phyloP scores from a whole-genome alignment of 2,797 vertebrate species.

The Pangasius mekongensis region DNA sequence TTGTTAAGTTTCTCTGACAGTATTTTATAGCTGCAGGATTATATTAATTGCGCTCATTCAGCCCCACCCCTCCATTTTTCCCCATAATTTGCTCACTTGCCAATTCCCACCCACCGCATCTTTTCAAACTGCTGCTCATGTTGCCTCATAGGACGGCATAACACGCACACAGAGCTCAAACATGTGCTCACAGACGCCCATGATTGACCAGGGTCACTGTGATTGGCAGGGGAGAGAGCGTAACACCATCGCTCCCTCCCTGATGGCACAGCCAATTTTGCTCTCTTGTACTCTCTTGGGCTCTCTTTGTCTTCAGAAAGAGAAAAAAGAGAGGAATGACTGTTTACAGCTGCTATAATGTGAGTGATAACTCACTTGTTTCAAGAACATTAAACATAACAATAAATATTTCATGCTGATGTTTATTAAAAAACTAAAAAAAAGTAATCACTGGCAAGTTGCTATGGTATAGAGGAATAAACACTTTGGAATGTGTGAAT shows the following conservation, averaged over 20 bases:
- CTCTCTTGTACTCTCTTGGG: not conserved
- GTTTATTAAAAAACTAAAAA: not conserved
- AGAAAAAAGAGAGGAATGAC: not conserved
- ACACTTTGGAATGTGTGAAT: not conserved
- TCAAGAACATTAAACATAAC: not conserved
- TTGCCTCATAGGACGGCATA: not conserved
- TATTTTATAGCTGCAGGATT: not conserved
- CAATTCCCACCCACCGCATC: not conserved
- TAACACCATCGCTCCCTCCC: not conserved
- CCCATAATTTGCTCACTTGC: constrained; percentile 1
- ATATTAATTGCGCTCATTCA: not conserved
- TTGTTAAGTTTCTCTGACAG: not conserved
- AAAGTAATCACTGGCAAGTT: not conserved
- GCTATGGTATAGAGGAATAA: not conserved
- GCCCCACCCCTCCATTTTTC: not conserved
- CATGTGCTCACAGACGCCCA: not conserved
- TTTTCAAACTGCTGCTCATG: not conserved
- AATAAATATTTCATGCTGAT: not conserved
- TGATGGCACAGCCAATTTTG: not conserved
- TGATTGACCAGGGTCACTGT: not conserved
- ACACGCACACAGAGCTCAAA: not conserved
- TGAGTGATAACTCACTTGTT: not conserved
- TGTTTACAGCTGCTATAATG: constrained; percentile 4
- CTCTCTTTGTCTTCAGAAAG: not conserved
- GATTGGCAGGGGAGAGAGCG: not conserved